Evolutionary conservation across 2,113 vertebrate species (phyloP), one percentile per base, ranked within the genome.

Genomic region (Cacatua alba): DNA sequence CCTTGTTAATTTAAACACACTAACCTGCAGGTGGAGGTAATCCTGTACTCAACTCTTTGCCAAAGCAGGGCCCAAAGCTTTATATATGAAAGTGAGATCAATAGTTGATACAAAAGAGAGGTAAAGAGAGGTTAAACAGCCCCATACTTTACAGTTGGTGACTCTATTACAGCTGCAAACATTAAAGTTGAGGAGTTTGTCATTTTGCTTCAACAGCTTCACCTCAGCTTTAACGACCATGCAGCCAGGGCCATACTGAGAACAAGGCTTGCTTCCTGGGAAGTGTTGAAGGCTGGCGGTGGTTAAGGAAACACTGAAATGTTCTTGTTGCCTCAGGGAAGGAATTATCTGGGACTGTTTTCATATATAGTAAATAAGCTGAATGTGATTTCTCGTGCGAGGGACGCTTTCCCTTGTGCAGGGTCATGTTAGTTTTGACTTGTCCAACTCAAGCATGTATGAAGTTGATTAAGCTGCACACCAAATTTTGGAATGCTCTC

Each of bases 391-490:
- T 91, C 94, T 97, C 43, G 23, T 91, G 94, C 35, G 1, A 77
- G 64, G 51, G 85, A 67, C 18, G 28, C 71, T 91, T 88, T 94
- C 74, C 62, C 79, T 90, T 76, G 55, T 29, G 37, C 53, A 1
- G 85, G 94, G 46, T 94, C 91, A 81, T 86, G 62, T 95, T 97
- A 92, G 35, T 95, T 97, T 96, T 95, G 93, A 98, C 94, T 97
- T 97, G 79, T 78, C 81, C 31, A 80, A 23, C 31, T 94, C 87
- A 91, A 93, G 70, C 88, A 59, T 6, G 72, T 90, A 97, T 82
- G 83, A 97, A 94, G 79, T 86, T 92, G 82, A 95, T 88, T 77
- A 97, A 84, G 37, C 29, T 35, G 9, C 55, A 57, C 55, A 62
- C 69, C 62, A 74, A 48, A 94, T 86, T 95, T 94, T 97, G 96